Evolutionary conservation across 1,140 invertebrate species (phyloP).

Genomic region (Drosophila arizonae): DNA sequence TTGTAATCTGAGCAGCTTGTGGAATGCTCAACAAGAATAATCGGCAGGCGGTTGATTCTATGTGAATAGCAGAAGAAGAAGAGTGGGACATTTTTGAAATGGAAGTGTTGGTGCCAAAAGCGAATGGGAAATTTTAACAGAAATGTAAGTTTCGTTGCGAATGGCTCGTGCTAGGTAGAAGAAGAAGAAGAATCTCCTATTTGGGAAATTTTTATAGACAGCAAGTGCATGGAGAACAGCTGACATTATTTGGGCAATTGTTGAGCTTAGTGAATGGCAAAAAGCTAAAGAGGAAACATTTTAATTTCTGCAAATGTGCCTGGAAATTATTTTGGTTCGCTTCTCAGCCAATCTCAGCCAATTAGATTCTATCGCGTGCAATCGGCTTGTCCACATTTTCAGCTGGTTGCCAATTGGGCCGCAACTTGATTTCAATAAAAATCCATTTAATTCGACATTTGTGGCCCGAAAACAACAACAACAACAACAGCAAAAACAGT

Average conservation of each 20-base stretch:
- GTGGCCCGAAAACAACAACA: conserved; percentile 61
- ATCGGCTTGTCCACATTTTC: conserved; percentile 43
- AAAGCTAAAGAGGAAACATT: conserved; percentile 2
- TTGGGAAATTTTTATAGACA: not conserved
- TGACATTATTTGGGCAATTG: no score
- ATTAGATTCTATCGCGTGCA: conserved; percentile 71
- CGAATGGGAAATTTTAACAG: no score
- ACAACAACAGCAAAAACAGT: conserved; percentile 53
- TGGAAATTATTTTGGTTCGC: not conserved
- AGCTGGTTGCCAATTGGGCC: conserved; percentile 33
- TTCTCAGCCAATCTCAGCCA: conserved; percentile 50
- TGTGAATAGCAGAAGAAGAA: no score
- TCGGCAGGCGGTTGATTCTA: not conserved
- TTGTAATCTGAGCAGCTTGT: not conserved
- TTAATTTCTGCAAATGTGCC: not conserved
- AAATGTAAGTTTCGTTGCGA: no score
- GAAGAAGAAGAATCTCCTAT: not conserved
- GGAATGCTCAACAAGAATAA: not conserved
- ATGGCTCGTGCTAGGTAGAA: no score
- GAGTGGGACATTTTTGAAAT: no score
- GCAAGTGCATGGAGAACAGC: no score
- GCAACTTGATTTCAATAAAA: conserved; percentile 77
- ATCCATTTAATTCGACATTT: conserved; percentile 80
- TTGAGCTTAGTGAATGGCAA: not conserved
- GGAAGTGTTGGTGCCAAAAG: no score